Evolutionary conservation across 2,113 vertebrate genomes (phyloP), one percentile per base, ranked within the genome.

Genomic region (Chionis minor): DNA sequence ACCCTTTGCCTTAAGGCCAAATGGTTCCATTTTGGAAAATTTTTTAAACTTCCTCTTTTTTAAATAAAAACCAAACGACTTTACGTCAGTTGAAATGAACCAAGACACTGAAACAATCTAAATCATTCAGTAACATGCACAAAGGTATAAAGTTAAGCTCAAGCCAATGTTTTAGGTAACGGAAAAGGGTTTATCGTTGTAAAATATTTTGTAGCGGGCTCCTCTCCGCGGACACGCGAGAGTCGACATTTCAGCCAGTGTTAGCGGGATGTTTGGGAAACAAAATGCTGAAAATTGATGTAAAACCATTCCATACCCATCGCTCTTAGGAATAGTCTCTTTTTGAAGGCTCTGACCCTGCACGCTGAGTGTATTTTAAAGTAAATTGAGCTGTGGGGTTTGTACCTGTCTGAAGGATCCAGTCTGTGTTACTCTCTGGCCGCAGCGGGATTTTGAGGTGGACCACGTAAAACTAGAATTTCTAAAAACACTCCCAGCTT

Each of bases 361-460:
- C 14, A 13, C 0, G 0, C 0, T 52, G 35, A 27, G 35, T 22
- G 33, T 9, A n/a, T 38, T 71, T 8, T n/a, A 26, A 51, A 59
- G 30, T 6, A n/a, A 61, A 70, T 2, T 8, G 45, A 71, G 42
- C 8, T 33, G 51, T 3, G 27, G 45, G 24, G 9, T 55, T 49
- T 26, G 30, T 7, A 15, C 42, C 44, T 30, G 61, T 26, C 52
- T 51, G 40, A 16, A 59, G 44, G 45, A 40, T 16, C 23, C 42
- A 22, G 8, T 22, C 72, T 10, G 12, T 1, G 1, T 52, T 18
- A 15, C 12, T 49, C 38, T 42, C 23, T 14, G 45, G 40, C 69
- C 40, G 67, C 27, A 58, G 51, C 4, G 10, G 7, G 45, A 54
- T 7, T 75, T 35, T 27, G 80, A 61, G 54, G 44, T 2, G 3